Evolutionary conservation across 2,113 vertebrate species (phyloP), one percentile per base, ranked within the genome.

Genomic region (Malurus elegans): DNA sequence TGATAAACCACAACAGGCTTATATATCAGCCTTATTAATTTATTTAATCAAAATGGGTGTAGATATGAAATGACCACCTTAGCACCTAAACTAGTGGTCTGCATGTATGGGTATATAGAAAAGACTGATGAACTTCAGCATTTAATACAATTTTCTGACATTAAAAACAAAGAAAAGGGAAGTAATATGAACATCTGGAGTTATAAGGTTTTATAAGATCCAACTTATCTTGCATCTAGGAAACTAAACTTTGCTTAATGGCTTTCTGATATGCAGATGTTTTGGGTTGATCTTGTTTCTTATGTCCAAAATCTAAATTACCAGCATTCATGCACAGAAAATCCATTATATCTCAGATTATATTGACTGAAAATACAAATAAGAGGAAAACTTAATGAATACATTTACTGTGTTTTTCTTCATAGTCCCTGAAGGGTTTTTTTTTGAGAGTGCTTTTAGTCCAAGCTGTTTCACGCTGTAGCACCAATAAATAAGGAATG

Each of bases 11-110:
- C 44, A 26, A 50, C 44, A 42, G 17, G 31, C 3, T 31, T 36
- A 14, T 13, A 20, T 25, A 50, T 25, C 0, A 0, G 25, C 25
- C 61, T 58, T 42, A 20, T 5, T 57, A 15, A 34, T 42, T 66
- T 42, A 29, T 86, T 36, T 42, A 34, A 42, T 26, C 20, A 36
- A 16, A 75, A 25, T 31, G 6, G 10, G 9, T 31, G 4, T 14
- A 31, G 25, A 26, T 58, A 32, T 34, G 61, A 66, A 67, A 50
- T 75, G 1, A 50, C 13, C 13, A 17, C 8, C 10, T 42, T 31
- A 50, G 13, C 17, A 50, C 8, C 25, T 50, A 50, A 58, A 42
- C 9, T 34, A 50, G 8, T 14, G 9, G 34, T 58, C 61, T 66
- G 16, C 20, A 58, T 67, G 20, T 50, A 20, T 12, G 16, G 5